These are phyloP conservation scores for Campaea margaritaria DNA, from an alignment of 2,888 invertebrate genomes.

Conservation along the genomic window DNA sequence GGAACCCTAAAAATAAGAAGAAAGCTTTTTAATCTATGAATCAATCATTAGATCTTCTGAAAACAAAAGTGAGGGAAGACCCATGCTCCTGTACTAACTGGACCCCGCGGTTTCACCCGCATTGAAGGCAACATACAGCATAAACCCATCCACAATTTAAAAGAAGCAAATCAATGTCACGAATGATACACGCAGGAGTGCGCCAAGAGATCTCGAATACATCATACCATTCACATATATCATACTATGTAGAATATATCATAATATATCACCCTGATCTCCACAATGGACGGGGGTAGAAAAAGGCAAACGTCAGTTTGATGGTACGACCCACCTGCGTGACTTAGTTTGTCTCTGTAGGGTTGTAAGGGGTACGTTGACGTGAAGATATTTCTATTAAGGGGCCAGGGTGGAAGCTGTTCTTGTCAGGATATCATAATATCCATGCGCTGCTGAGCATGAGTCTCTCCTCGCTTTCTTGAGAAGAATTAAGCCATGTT, in stretches of 20 bases:
- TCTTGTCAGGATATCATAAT: background rate
- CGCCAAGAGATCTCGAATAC: slow-evolving; percentile 36
- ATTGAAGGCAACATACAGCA: slow-evolving; percentile 28
- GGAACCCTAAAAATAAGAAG: too few relatives aligned
- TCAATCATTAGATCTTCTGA: too few relatives aligned
- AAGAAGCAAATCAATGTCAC: slow-evolving; percentile 70
- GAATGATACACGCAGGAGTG: slow-evolving; percentile 48
- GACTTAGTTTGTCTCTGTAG: slow-evolving; percentile 10
- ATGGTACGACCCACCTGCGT: slow-evolving; percentile 27
- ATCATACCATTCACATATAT: slow-evolving; percentile 47
- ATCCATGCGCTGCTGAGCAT: too few relatives aligned
- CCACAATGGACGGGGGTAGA: slow-evolving; percentile 23
- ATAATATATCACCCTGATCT: slow-evolving; percentile 30
- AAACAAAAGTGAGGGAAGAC: too few relatives aligned
- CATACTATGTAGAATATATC: slow-evolving; percentile 30
- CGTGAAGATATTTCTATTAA: background rate
- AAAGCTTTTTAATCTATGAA: too few relatives aligned
- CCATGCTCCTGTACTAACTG: too few relatives aligned
- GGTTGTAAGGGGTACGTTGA: background rate
- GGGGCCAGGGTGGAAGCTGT: background rate
- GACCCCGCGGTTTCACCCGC: too few relatives aligned
- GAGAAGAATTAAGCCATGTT: too few relatives aligned
- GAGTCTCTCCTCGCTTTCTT: too few relatives aligned
- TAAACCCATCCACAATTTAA: slow-evolving; percentile 57
- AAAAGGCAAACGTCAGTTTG: slow-evolving; percentile 39